Evolutionary conservation across 2,113 vertebrate species (phyloP).

Genomic region (Heliornis fulica): DNA sequence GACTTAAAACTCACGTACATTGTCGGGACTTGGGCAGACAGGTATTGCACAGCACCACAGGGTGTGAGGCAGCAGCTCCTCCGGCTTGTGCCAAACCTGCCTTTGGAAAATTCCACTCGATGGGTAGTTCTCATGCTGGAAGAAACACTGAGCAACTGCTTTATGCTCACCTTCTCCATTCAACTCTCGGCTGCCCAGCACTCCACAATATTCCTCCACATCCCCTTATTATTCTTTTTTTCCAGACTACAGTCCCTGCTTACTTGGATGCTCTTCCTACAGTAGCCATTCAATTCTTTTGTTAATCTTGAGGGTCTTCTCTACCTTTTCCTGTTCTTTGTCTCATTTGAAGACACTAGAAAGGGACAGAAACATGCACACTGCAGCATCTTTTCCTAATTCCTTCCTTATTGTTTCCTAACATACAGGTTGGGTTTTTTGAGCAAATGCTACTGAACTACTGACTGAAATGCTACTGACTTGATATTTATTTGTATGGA

Average conservation of each 20-base stretch:
- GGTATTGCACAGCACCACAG: neutral
- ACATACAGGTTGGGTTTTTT: neutral
- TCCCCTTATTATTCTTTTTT: neutral
- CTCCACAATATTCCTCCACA: neutral
- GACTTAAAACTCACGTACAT: accelerated
- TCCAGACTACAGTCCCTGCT: neutral
- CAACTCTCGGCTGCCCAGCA: neutral
- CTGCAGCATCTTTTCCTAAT: neutral
- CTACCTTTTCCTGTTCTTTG: neutral
- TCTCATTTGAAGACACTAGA: neutral
- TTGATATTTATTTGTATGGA: neutral
- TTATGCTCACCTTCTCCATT: neutral
- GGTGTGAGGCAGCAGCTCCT: neutral
- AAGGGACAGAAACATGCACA: neutral
- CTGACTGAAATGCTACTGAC: too few relatives aligned
- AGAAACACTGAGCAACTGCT: neutral
- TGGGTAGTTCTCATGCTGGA: neutral
- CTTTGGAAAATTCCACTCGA: neutral
- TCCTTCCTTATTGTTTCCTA: neutral
- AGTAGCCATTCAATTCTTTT: neutral
- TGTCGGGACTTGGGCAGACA: neutral
- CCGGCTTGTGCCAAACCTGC: neutral
- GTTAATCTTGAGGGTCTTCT: neutral
- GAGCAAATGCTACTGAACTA: neutral
- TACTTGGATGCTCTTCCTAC: neutral